A percentile compares a stretch with the other conserved stretches of the same genome.
Conservation (phyloP, 2,113 vertebrate species). For the Gymnarchus niloticus region DNA sequence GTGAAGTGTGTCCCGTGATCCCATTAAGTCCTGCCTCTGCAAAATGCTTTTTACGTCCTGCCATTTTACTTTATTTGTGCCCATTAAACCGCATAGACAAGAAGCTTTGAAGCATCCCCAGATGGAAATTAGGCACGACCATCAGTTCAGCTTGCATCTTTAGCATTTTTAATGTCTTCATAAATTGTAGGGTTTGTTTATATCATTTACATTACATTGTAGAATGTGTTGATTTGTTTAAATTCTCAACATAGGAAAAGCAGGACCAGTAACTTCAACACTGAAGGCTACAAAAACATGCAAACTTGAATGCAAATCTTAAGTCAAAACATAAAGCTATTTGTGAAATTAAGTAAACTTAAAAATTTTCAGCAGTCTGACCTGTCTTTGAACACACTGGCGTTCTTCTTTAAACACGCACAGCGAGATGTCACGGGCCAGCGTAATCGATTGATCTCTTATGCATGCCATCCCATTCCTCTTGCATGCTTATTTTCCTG, state of each 20-base stretch:
- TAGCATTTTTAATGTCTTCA: background rate
- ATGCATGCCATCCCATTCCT: background rate
- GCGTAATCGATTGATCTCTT: too few species aligned
- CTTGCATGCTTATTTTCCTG: background rate
- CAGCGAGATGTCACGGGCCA: too few species aligned
- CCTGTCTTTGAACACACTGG: too few species aligned
- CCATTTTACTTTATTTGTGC: constrained; percentile 2
- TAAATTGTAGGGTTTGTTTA: background rate
- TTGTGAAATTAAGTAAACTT: background rate
- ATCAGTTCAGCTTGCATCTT: background rate
- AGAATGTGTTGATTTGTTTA: background rate
- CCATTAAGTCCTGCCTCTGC: background rate
- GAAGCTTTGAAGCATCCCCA: background rate
- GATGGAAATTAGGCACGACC: background rate
- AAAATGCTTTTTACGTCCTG: background rate
- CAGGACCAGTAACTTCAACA: background rate
- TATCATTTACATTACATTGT: background rate
- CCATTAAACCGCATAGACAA: background rate
- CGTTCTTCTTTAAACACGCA: too few species aligned
- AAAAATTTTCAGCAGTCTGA: background rate
- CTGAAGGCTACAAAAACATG: background rate
- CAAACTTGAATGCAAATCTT: background rate
- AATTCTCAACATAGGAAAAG: background rate
- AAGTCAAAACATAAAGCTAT: background rate
- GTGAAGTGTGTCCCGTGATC: constrained; percentile 1